phyloP scores from a whole-genome alignment of 2,113 vertebrate species.

The Neogale vison region DNA sequence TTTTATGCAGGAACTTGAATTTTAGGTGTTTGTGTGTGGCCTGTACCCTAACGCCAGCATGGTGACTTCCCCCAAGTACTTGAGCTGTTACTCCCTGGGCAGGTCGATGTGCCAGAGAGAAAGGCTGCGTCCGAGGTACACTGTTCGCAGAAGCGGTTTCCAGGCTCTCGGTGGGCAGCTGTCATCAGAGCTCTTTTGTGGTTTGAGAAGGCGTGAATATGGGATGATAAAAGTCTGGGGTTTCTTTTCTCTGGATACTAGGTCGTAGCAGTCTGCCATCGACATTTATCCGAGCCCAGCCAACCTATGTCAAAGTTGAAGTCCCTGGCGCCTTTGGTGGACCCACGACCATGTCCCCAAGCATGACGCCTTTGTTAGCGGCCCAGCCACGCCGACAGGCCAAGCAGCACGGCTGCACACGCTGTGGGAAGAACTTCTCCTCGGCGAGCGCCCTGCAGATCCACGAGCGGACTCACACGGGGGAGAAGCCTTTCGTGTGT shows the following conservation, averaged over 20 bases:
- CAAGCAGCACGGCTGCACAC: constrained; percentile 94
- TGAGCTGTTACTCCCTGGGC: background rate
- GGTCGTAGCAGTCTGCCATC: constrained; percentile 86
- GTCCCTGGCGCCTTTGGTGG: constrained; percentile 90
- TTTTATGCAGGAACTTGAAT: background rate
- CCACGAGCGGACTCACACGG: constrained; percentile 96
- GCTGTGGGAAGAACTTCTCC: constrained; percentile 96
- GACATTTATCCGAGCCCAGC: constrained; percentile 89
- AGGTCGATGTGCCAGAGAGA: background rate
- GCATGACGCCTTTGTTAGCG: constrained; percentile 85
- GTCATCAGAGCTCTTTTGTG: background rate
- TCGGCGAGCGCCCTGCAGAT: constrained; percentile 98
- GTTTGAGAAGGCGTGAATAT: background rate
- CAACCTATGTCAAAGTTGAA: constrained; percentile 93
- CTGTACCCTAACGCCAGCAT: accelerated
- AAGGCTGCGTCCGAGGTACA: background rate
- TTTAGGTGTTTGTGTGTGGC: background rate
- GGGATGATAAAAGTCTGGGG: background rate
- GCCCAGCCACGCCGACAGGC: constrained; percentile 89
- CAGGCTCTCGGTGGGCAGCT: accelerated
- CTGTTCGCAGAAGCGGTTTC: background rate
- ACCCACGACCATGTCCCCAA: constrained; percentile 87
- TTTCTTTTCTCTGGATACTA: constrained; percentile 66
- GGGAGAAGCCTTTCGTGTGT: constrained; percentile 98
- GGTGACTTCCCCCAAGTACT: background rate